Conservation (phyloP, 1,140 invertebrate genomes). For the Zophobas morio region DNA sequence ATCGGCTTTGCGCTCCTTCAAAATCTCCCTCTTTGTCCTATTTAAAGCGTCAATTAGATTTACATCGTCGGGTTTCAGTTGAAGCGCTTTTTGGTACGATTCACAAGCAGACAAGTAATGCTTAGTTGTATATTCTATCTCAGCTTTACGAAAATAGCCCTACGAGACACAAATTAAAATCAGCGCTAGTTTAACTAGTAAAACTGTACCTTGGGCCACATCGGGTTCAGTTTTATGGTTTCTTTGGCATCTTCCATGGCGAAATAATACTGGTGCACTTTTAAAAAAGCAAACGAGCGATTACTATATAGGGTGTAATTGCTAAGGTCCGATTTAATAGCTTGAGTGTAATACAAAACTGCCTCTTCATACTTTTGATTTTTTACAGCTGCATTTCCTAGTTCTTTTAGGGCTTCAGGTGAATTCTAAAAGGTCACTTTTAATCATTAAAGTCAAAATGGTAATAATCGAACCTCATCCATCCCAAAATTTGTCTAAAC, state of each 20-base stretch:
- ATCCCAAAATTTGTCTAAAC: neutral
- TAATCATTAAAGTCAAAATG: neutral
- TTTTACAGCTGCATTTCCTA: slow-evolving; percentile 84
- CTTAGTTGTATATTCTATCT: slow-evolving; percentile 81
- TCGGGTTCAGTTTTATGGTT: slow-evolving; percentile 81
- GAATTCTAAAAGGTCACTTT: slow-evolving; percentile 46
- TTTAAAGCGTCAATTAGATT: slow-evolving; percentile 77
- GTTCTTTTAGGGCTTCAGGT: slow-evolving; percentile 73
- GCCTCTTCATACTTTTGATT: slow-evolving; percentile 83
- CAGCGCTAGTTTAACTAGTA: slow-evolving; percentile 9
- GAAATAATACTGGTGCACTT: slow-evolving; percentile 82
- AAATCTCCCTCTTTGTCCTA: slow-evolving; percentile 73
- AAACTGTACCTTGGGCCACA: slow-evolving; percentile 82
- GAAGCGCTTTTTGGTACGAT: slow-evolving; percentile 79
- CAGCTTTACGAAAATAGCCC: slow-evolving; percentile 86
- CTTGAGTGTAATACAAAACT: slow-evolving; percentile 84
- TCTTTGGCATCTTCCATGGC: slow-evolving; percentile 85
- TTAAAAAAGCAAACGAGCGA: slow-evolving; percentile 84
- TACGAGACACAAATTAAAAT: slow-evolving; percentile 65
- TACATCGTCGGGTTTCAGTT: slow-evolving; percentile 79
- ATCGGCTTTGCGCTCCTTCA: slow-evolving; percentile 75
- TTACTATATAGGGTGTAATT: slow-evolving; percentile 85
- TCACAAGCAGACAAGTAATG: slow-evolving; percentile 79
- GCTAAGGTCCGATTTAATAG: slow-evolving; percentile 81
- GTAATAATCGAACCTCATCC: slow-evolving; percentile 8